Conservation (phyloP, 2,888 invertebrate genomes). For the Sarcophaga variegata region DNA sequence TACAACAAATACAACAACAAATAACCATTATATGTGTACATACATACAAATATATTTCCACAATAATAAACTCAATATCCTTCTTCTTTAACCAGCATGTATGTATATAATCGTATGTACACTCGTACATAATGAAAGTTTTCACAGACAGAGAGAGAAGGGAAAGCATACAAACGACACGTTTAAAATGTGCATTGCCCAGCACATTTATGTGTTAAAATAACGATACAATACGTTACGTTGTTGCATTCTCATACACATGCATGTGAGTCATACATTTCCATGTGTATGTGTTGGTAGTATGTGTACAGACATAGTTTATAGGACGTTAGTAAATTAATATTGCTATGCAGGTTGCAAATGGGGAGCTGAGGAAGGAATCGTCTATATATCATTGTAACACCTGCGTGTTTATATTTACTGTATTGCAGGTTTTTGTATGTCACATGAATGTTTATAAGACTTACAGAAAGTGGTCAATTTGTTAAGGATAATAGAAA, state of each 20-base stretch:
- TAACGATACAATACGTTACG: not conserved
- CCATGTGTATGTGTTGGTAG: not conserved
- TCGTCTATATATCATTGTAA: conserved; percentile 56
- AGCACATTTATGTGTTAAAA: conserved; percentile 9
- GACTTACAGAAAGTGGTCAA: not conserved
- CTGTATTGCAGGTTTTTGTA: conserved; percentile 51
- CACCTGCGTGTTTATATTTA: conserved; percentile 59
- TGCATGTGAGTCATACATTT: no score
- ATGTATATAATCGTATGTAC: no score
- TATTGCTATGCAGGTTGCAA: conserved; percentile 36
- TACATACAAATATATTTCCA: no score
- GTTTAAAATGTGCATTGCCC: no score
- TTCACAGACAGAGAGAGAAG: conserved; percentile 11
- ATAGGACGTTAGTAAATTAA: conserved; percentile 45
- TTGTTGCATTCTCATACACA: no score
- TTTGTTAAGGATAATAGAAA: not conserved
- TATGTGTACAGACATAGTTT: not conserved
- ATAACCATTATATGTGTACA: no score
- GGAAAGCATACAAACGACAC: conserved; percentile 1
- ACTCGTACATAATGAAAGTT: not conserved
- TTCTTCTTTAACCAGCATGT: no score
- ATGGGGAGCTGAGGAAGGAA: not conserved
- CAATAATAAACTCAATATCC: no score
- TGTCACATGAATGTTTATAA: conserved; percentile 11
- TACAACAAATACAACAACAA: no score